These are phyloP conservation scores for Silurus aristotelis DNA, from an alignment of 2,797 vertebrate genomes.

Conservation along the genomic window DNA sequence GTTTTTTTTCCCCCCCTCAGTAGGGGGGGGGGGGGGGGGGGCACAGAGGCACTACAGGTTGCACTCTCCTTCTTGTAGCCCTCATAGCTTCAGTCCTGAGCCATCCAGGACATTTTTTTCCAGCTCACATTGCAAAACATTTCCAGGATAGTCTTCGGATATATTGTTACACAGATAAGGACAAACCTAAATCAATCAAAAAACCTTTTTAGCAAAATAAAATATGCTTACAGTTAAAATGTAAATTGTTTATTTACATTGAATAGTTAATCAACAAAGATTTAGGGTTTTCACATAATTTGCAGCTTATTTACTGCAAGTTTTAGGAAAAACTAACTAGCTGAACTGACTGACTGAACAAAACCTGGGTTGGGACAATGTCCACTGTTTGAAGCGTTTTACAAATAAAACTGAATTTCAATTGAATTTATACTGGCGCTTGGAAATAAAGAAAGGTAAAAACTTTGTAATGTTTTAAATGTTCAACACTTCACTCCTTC, in stretches of 20 bases:
- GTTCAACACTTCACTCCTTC: neutral
- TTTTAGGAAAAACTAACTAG: neutral
- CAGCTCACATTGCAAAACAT: neutral
- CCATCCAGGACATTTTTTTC: neutral
- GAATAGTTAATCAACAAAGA: neutral
- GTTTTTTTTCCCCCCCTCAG: neutral
- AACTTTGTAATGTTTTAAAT: neutral
- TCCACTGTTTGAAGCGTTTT: no score
- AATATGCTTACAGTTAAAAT: neutral
- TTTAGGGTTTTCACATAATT: neutral
- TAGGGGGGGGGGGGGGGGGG: fast-evolving
- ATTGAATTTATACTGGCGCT: neutral
- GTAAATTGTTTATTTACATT: neutral
- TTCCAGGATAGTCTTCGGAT: neutral
- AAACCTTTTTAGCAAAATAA: neutral
- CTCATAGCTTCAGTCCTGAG: neutral
- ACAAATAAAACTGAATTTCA: no score
- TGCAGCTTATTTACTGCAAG: neutral
- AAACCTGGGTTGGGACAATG: no score
- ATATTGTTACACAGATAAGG: no score
- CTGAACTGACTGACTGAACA: no score
- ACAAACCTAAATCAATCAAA: neutral
- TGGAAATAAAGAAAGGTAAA: neutral
- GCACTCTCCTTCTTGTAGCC: neutral
- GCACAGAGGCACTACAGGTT: neutral